These are phyloP conservation scores for Cloeon dipterum DNA, from an alignment of 2,888 invertebrate species.

Conservation along the genomic window DNA sequence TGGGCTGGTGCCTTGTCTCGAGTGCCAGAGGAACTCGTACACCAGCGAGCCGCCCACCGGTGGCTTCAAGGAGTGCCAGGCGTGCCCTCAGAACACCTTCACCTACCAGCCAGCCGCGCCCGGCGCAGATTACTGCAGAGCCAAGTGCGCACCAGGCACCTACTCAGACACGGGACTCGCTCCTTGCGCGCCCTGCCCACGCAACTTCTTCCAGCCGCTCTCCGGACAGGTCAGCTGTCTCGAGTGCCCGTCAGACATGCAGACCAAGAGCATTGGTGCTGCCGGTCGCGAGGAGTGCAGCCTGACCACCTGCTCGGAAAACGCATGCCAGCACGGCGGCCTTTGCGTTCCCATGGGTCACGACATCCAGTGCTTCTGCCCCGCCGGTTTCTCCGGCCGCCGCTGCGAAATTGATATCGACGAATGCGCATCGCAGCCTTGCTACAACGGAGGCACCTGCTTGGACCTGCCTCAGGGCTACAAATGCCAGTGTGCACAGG, in stretches of 20 bases:
- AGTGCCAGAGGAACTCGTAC: slow-evolving; percentile 82
- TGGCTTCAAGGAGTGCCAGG: slow-evolving; percentile 82
- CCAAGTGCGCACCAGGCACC: slow-evolving; percentile 71
- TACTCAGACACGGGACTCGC: slow-evolving; percentile 86
- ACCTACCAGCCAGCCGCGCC: slow-evolving; percentile 83
- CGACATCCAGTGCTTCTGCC: slow-evolving; percentile 76
- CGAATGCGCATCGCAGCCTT: slow-evolving; percentile 84
- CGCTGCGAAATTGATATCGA: slow-evolving; percentile 88
- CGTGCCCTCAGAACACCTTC: slow-evolving; percentile 71
- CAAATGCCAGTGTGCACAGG: slow-evolving; percentile 64
- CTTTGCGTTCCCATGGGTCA: slow-evolving; percentile 77
- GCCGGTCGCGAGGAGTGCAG: slow-evolving; percentile 68
- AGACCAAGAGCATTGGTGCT: slow-evolving; percentile 58
- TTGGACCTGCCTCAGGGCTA: slow-evolving; percentile 83
- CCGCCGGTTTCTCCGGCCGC: slow-evolving; percentile 81
- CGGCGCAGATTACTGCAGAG: slow-evolving; percentile 55
- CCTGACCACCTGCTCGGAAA: slow-evolving; percentile 66
- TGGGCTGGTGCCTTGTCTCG: slow-evolving; percentile 77
- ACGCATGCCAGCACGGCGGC: slow-evolving; percentile 76
- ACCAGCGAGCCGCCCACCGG: slow-evolving; percentile 70
- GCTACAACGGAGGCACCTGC: slow-evolving; percentile 81
- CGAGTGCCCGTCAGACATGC: slow-evolving; percentile 79
- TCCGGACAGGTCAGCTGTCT: slow-evolving; percentile 66
- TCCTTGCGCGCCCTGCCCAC: slow-evolving; percentile 80
- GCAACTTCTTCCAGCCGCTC: slow-evolving; percentile 73